phyloP scores from a whole-genome alignment of 2,797 vertebrate species.

The Netta rufina region DNA sequence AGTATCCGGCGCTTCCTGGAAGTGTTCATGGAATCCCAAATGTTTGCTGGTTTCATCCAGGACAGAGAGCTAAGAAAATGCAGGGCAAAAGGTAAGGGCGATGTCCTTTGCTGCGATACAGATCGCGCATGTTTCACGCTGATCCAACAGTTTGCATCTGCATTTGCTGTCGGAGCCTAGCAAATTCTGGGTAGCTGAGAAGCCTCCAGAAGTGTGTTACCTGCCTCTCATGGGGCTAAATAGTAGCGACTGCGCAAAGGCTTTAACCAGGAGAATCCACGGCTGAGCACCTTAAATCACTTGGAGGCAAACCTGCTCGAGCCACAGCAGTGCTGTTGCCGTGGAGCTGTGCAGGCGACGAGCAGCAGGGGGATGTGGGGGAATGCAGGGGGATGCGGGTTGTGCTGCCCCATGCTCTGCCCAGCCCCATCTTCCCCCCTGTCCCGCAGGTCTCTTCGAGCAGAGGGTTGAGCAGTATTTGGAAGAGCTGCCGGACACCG shows the following conservation, averaged over 20 bases:
- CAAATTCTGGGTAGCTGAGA: fast-evolving
- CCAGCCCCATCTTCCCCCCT: fast-evolving
- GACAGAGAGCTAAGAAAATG: constrained; percentile 96
- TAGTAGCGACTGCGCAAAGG: fast-evolving
- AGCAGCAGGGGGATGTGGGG: no score
- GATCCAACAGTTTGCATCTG: fast-evolving
- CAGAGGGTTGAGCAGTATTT: constrained; percentile 96
- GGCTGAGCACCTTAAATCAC: not conserved
- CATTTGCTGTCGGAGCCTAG: fast-evolving
- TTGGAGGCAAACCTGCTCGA: no score
- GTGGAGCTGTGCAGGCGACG: not conserved
- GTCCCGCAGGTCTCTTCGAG: constrained; percentile 90
- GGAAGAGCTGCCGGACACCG: constrained; percentile 96
- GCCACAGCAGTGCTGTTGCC: not conserved
- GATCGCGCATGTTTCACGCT: fast-evolving
- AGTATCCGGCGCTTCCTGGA: constrained; percentile 97
- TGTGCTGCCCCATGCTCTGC: fast-evolving
- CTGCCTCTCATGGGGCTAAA: not conserved
- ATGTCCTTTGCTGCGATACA: fast-evolving
- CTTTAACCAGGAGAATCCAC: not conserved
- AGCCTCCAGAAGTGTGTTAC: fast-evolving
- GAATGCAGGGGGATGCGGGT: fast-evolving
- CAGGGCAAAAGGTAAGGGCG: constrained; percentile 90
- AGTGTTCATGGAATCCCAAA: constrained; percentile 99
- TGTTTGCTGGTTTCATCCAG: constrained; percentile 99